Percentiles rank a stretch among this genome's conserved stretches.
These are phyloP conservation scores for Bombus haemorrhoidalis DNA, from an alignment of 1,140 invertebrate species.

Conservation along the genomic window DNA sequence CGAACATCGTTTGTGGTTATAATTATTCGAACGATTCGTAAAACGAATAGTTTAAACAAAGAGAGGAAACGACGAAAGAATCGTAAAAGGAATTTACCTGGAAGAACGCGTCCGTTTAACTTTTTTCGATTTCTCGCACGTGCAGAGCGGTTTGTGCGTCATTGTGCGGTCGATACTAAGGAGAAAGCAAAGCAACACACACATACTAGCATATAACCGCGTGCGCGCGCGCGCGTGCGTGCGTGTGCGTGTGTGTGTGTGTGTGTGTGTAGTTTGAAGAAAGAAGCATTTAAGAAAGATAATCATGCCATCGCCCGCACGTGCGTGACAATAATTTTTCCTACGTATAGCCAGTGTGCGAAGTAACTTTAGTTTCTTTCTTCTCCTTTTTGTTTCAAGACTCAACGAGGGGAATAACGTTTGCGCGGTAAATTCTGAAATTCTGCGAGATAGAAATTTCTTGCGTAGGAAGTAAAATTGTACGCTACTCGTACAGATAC, in stretches of 20 bases:
- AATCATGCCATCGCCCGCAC: slow-evolving; percentile 26
- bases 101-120: slow-evolving; percentile 42
- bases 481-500: too few relatives aligned
- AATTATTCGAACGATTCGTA: background rate
- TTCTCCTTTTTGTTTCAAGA: background rate
- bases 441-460: background rate
- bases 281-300: background rate
- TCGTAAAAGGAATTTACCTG: background rate
- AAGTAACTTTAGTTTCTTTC: slow-evolving; percentile 13
- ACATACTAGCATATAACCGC: background rate
- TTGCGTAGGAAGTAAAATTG: too few relatives aligned
- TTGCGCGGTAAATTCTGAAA: background rate
- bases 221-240: background rate
- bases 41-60: background rate
- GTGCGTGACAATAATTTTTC: slow-evolving; percentile 47
- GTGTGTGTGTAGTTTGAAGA: background rate
- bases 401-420: slow-evolving; percentile 10
- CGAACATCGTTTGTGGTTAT: background rate
- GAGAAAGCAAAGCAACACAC: background rate
- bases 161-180: background rate
- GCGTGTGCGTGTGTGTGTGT: too few relatives aligned
- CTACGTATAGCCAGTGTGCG: slow-evolving; percentile 11
- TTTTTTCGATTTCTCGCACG: slow-evolving; percentile 48
- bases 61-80: background rate
- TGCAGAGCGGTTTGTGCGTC: background rate